Evolutionary conservation across 2,797 vertebrate species (phyloP).

Genomic region (Rhyacichthys aspro): DNA sequence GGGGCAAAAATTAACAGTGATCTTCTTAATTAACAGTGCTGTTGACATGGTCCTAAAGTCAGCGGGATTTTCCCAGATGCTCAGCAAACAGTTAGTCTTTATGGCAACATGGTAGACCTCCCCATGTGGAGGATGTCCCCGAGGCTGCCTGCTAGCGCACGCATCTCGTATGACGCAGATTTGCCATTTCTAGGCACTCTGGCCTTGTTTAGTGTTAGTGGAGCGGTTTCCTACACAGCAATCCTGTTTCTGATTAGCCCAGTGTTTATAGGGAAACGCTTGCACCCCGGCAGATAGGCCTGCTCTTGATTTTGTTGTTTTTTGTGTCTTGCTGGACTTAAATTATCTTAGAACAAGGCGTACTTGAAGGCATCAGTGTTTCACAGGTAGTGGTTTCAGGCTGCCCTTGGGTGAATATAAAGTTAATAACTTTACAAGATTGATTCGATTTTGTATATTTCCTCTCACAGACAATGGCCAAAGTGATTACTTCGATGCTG

Average conservation of each 20-base stretch:
- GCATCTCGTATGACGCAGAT: conserved; percentile 65
- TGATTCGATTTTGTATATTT: background rate
- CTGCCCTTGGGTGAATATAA: conserved; percentile 3
- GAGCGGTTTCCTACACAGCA: conserved; percentile 57
- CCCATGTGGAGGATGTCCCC: conserved; percentile 66
- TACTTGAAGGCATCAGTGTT: conserved; percentile 16
- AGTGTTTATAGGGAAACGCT: conserved; percentile 64
- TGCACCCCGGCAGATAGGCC: conserved; percentile 61
- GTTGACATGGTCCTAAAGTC: conserved; percentile 70
- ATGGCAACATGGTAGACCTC: conserved; percentile 63
- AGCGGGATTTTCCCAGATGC: conserved; percentile 62
- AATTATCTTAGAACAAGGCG: conserved; percentile 50
- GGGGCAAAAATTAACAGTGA: conserved; percentile 52
- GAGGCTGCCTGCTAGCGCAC: conserved; percentile 57
- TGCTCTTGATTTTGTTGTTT: conserved; percentile 64
- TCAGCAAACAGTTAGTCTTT: conserved; percentile 64
- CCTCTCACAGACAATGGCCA: conserved; percentile 92
- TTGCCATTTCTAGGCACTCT: conserved; percentile 66
- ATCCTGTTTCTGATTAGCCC: conserved; percentile 78
- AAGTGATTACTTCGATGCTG: conserved; percentile 96
- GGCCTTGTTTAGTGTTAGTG: conserved; percentile 64
- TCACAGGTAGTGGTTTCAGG: conserved; percentile 2
- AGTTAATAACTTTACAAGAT: background rate
- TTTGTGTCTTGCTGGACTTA: conserved; percentile 29
- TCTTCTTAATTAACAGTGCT: conserved; percentile 62